phyloP scores from a whole-genome alignment of 1,140 invertebrate species.

The Dendrolimus kikuchii region DNA sequence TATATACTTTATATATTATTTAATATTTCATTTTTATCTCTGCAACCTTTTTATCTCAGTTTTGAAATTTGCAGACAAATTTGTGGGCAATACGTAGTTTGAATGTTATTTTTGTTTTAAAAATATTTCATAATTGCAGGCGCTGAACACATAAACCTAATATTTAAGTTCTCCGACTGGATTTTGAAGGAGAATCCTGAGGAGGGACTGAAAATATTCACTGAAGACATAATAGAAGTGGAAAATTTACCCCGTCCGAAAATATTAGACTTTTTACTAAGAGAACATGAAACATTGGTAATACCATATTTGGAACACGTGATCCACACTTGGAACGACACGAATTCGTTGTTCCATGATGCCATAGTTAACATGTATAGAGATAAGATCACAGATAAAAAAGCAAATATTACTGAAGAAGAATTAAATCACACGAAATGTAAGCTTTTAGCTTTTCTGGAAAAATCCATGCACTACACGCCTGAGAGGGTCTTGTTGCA shows the following conservation, averaged over 20 bases:
- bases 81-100: no score
- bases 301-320: conserved; percentile 97
- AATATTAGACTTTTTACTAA: conserved; percentile 90
- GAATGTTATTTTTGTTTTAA: not conserved
- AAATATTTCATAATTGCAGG: conserved; percentile 64
- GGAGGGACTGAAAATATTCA: conserved; percentile 95
- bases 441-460: conserved; percentile 90
- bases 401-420: conserved; percentile 74
- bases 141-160: conserved; percentile 88
- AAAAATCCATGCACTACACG: conserved; percentile 87
- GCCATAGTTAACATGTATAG: conserved; percentile 89
- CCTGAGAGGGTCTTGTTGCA: conserved; percentile 91
- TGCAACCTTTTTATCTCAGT: no score
- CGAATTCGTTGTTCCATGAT: conserved; percentile 91
- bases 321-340: conserved; percentile 91
- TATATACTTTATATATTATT: no score
- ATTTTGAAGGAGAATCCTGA: conserved; percentile 89
- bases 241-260: conserved; percentile 90
- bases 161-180: conserved; percentile 96
- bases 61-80: no score
- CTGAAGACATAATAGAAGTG: conserved; percentile 91
- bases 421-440: conserved; percentile 77
- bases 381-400: conserved; percentile 71
- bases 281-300: conserved; percentile 84
- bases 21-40: no score